Evolutionary conservation across 2,888 invertebrate genomes (phyloP), one percentile per base, ranked within the genome.

Genomic region (Pristionchus arcanus): DNA sequence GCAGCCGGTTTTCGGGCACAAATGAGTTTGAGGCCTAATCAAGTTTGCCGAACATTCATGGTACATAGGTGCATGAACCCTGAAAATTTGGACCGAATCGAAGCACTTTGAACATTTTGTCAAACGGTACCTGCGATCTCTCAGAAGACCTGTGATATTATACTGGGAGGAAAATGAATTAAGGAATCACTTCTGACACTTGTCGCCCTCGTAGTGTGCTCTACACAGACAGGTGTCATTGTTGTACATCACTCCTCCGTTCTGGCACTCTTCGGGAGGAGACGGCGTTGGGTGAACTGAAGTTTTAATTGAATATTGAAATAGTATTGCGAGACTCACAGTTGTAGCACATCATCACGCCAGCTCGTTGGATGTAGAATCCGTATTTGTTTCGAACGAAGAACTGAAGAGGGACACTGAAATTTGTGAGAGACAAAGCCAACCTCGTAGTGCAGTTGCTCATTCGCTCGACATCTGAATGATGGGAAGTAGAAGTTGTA

Each of bases 401-500:
- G 91, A 93, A 92, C 91, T 92, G 83, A 87, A 92, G 59, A 55
- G n/a, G 28, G 4, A 34, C 4, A n/a, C n/a, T n/a, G n/a, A 2
- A 49, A 34, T 11, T 55, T 0, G 5, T n/a, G n/a, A n/a, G n/a
- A n/a, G n/a, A n/a, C n/a, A 31, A 19, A 42, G 2, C 31, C 21
- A 77, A 93, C 91, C 86, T 93, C 93, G 90, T 93, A 93, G 91
- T 93, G 93, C 68, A 94, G 91, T 28, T 90, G 87, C 77, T 93
- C 92, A 77, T 92, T 91, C 15, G 91, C 90, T 11, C 90, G 87
- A 90, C 94, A 94, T 11, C 90, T 90, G 91, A 93, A 92, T 49
- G 93, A 92, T 25, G 92, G 92, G 92, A 94, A 94, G 87, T 92
- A 93, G 91, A 93, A 92, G 88, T 92, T 90, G 90, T 90, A 93